These are phyloP conservation scores for Craterocephalus amniculus DNA, from an alignment of 2,797 vertebrate genomes.

Conservation along the genomic window DNA sequence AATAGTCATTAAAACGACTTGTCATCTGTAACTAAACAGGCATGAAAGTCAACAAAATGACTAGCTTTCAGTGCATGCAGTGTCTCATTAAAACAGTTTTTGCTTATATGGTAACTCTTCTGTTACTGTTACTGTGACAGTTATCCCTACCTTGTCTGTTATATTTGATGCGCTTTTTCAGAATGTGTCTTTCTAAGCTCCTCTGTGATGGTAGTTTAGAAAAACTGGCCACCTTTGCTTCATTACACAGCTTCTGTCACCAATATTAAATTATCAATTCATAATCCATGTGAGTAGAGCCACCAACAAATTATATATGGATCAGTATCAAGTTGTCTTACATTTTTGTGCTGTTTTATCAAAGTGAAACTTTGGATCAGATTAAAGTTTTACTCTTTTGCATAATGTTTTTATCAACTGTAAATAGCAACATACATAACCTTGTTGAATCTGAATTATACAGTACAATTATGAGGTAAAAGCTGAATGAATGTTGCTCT, in stretches of 20 bases:
- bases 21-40: conserved; percentile 19
- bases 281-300: neutral
- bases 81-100: conserved; percentile 29
- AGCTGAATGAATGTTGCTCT: conserved; percentile 1
- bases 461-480: neutral
- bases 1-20: conserved; percentile 36
- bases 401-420: neutral
- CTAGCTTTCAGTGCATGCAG: conserved; percentile 48
- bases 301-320: neutral
- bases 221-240: conserved; percentile 18
- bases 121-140: conserved; percentile 33
- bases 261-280: conserved; percentile 2
- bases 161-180: conserved; percentile 41
- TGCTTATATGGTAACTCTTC: conserved; percentile 17
- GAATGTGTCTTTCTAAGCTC: conserved; percentile 34
- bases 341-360: neutral
- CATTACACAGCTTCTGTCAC: conserved; percentile 8
- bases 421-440: neutral
- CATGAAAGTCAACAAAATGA: conserved; percentile 15
- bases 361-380: neutral
- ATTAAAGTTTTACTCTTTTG: neutral
- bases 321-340: neutral
- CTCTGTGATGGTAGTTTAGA: conserved; percentile 23
- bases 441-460: neutral
- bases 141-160: conserved; percentile 37